These are phyloP conservation scores for Periphyllus acericola DNA, from an alignment of 2,888 invertebrate species.

Conservation along the genomic window DNA sequence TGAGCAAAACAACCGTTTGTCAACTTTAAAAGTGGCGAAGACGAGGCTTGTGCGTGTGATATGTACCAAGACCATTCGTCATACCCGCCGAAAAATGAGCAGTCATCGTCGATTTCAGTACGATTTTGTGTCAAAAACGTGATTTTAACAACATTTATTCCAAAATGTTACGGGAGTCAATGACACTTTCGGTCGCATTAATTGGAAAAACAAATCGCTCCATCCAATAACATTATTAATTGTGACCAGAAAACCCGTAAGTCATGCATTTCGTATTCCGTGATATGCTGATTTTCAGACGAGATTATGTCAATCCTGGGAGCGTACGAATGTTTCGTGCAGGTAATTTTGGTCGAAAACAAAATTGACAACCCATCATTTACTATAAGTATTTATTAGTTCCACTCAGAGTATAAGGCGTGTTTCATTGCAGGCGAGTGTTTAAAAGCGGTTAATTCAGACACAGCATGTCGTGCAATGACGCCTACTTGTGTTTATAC, in stretches of 20 bases:
- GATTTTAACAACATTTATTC: neutral
- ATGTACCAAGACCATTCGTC: slow-evolving; percentile 8
- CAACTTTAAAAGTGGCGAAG: slow-evolving; percentile 34
- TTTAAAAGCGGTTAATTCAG: neutral
- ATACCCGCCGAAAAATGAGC: neutral
- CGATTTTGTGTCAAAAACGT: neutral
- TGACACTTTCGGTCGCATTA: neutral
- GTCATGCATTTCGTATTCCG: neutral
- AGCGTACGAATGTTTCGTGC: neutral
- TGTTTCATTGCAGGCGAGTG: neutral
- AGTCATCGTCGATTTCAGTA: slow-evolving; percentile 28
- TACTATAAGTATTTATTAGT: neutral
- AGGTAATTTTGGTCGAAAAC: too few species aligned
- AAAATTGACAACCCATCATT: too few species aligned
- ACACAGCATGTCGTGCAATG: neutral
- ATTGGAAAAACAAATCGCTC: neutral
- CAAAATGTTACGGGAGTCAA: neutral
- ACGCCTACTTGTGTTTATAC: neutral
- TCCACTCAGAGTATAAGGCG: neutral
- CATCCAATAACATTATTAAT: too few species aligned
- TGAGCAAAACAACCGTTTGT: neutral
- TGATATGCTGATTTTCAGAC: neutral
- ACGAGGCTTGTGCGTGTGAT: neutral
- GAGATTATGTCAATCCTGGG: neutral
- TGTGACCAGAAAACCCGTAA: neutral